phyloP scores from a whole-genome alignment of 2,888 invertebrate genomes.

The Hesperia comma region DNA sequence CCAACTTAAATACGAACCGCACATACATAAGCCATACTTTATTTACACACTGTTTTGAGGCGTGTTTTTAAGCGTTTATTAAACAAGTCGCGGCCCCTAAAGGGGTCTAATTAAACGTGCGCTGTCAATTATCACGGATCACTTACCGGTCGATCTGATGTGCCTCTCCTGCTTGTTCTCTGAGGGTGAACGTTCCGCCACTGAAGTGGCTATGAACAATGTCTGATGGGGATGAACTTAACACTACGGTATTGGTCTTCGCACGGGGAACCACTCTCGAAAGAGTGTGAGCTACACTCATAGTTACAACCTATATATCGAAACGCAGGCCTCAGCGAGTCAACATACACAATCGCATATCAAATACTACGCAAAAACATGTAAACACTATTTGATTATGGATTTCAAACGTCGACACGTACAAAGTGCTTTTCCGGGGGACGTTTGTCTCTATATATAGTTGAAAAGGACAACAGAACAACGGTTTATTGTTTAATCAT shows the following conservation, averaged over 20 bases:
- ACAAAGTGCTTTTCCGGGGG: constrained; percentile 49
- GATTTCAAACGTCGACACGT: constrained; percentile 59
- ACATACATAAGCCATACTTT: not conserved
- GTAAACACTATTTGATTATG: constrained; percentile 71
- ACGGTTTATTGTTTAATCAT: constrained; percentile 25
- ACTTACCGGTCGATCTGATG: constrained; percentile 69
- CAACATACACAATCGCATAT: constrained; percentile 67
- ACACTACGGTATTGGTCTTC: constrained; percentile 56
- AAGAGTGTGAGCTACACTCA: constrained; percentile 64
- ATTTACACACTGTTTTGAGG: not conserved
- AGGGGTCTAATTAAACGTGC: constrained; percentile 26
- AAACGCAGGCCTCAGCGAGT: constrained; percentile 58
- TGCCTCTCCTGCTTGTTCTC: constrained; percentile 53
- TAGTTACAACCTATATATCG: constrained; percentile 63
- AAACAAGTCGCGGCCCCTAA: constrained; percentile 2
- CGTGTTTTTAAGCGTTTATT: constrained; percentile 12
- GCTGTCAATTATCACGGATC: constrained; percentile 41
- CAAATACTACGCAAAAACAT: constrained; percentile 74
- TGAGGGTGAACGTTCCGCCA: constrained; percentile 68
- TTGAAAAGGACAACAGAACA: constrained; percentile 28
- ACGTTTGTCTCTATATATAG: constrained; percentile 32
- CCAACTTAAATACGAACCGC: not conserved
- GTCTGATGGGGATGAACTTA: constrained; percentile 63
- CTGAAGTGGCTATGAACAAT: constrained; percentile 77
- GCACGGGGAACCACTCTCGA: constrained; percentile 68